Evolutionary conservation across 2,797 vertebrate genomes (phyloP).

Genomic region (Leuciscus waleckii): DNA sequence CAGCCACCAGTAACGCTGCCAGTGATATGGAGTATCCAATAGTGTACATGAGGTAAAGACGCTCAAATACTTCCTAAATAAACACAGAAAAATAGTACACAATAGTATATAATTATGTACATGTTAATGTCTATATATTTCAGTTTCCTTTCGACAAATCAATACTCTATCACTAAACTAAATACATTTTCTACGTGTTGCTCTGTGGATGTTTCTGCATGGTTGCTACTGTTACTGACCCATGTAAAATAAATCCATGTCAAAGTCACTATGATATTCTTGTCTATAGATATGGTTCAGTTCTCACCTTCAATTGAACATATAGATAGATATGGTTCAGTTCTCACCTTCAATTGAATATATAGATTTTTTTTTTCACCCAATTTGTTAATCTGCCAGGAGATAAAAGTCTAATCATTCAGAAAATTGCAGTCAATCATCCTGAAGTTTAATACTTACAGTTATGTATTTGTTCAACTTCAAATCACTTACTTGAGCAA

Average conservation of each 20-base stretch:
- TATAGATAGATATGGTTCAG: not conserved
- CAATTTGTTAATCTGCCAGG: not conserved
- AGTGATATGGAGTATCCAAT: slow-evolving; percentile 90
- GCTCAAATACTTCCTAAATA: slow-evolving; percentile 86
- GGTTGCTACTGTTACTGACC: not conserved
- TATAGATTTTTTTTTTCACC: not conserved
- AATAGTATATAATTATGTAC: not conserved
- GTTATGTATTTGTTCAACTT: not conserved
- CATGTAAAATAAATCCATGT: not conserved
- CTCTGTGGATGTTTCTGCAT: not conserved
- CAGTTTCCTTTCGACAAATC: not conserved
- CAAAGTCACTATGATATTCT: not conserved
- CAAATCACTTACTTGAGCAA: not conserved
- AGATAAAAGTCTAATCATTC: not conserved
- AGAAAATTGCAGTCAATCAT: not conserved
- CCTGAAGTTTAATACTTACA: not conserved
- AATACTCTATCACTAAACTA: not conserved
- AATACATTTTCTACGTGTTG: not conserved
- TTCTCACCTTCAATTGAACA: not conserved
- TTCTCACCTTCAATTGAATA: not conserved
- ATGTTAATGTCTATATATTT: not conserved
- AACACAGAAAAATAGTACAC: slow-evolving; percentile 53
- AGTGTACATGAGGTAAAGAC: slow-evolving; percentile 91
- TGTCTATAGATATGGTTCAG: not conserved
- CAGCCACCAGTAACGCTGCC: slow-evolving; percentile 82